phyloP scores from a whole-genome alignment of 2,113 vertebrate species.

The Trinectes maculatus region DNA sequence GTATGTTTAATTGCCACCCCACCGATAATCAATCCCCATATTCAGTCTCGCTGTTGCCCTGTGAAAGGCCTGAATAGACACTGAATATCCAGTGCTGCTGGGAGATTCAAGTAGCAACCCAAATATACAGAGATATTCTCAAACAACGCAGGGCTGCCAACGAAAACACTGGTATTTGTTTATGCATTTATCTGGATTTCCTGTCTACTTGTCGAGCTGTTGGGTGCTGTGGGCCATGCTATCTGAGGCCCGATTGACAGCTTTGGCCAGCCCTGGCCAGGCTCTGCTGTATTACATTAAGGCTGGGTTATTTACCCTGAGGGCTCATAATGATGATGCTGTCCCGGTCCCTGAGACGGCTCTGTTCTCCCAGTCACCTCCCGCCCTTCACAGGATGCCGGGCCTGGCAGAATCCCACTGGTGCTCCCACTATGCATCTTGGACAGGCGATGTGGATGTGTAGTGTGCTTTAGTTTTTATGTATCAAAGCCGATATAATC shows the following conservation, averaged over 20 bases:
- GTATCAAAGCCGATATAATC: conserved; percentile 27
- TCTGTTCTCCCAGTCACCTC: conserved; percentile 58
- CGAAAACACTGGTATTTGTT: conserved; percentile 81
- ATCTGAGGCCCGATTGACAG: conserved; percentile 75
- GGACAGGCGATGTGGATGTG: conserved; percentile 9
- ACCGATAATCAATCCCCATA: conserved; percentile 64
- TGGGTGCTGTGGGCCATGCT: conserved; percentile 54
- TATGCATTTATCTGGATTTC: conserved; percentile 83
- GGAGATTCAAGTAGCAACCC: conserved; percentile 75
- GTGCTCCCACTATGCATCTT: conserved; percentile 43
- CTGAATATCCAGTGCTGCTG: conserved; percentile 58
- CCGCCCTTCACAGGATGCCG: conserved; percentile 23
- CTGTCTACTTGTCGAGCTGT: conserved; percentile 78
- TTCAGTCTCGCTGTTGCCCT: conserved; percentile 58
- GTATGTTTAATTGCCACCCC: conserved; percentile 60
- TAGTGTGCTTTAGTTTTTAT: conserved; percentile 10
- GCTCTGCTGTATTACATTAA: conserved; percentile 63
- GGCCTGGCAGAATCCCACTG: conserved; percentile 44
- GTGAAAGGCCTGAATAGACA: conserved; percentile 77
- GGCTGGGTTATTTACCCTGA: conserved; percentile 66
- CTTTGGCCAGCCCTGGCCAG: conserved; percentile 40
- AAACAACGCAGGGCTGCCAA: conserved; percentile 79
- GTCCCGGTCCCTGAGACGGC: conserved; percentile 66
- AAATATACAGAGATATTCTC: conserved; percentile 83
- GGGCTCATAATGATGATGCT: conserved; percentile 76